A percentile compares a stretch with the other conserved stretches of the same genome.
phyloP scores from a whole-genome alignment of 2,113 vertebrate species.

The Deroptyus accipitrinus region DNA sequence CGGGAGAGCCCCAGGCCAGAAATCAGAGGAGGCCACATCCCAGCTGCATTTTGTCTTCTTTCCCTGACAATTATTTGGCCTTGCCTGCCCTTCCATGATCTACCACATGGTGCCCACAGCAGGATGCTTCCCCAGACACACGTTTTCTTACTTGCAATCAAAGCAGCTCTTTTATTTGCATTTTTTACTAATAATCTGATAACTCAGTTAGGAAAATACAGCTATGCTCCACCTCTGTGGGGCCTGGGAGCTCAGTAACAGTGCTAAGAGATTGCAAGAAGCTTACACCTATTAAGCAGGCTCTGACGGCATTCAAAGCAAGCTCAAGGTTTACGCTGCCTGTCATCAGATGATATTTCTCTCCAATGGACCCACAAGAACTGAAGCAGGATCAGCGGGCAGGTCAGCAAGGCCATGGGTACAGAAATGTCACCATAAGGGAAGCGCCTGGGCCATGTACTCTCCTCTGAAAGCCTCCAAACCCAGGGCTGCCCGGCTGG shows the following conservation, averaged over 20 bases:
- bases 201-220: background rate
- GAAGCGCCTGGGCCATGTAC: background rate
- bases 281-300: background rate
- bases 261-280: background rate
- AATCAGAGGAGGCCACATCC: background rate
- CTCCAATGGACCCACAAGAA: background rate
- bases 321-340: background rate
- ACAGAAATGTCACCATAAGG: background rate
- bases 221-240: conserved; percentile 32
- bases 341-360: background rate
- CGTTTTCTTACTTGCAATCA: background rate
- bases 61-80: background rate
- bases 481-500: accelerated
- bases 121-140: background rate
- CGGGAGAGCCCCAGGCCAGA: background rate
- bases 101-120: background rate
- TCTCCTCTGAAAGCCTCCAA: background rate
- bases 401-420: background rate
- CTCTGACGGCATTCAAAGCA: background rate
- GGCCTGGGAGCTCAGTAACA: conserved; percentile 14
- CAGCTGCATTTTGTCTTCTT: background rate
- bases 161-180: conserved; percentile 27
- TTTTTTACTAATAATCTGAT: conserved; percentile 42
- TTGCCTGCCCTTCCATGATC: background rate
- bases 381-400: accelerated